These are phyloP conservation scores for Rhopalosiphum maidis DNA, from an alignment of 1,140 invertebrate species.

Conservation along the genomic window DNA sequence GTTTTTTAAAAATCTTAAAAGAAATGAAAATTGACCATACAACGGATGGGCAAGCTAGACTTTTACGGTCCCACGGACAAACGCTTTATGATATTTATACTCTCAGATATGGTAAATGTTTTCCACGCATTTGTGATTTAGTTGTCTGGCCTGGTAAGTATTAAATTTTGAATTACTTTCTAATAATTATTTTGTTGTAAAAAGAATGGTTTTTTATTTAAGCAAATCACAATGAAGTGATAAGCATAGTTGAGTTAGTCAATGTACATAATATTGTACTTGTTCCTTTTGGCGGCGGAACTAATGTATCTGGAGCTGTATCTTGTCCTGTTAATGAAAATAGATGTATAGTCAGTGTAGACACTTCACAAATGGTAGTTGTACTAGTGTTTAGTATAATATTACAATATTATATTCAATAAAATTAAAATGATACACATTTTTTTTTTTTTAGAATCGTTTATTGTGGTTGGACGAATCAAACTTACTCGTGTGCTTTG, in stretches of 20 bases:
- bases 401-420: background rate
- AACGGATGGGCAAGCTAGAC: conserved; percentile 79
- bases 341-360: conserved; percentile 87
- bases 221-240: conserved; percentile 81
- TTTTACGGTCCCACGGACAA: conserved; percentile 93
- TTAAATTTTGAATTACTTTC: conserved; percentile 33
- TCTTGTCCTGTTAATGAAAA: conserved; percentile 82
- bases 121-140: conserved; percentile 89
- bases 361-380: conserved; percentile 91
- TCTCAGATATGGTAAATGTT: conserved; percentile 70
- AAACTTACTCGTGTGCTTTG: conserved; percentile 83
- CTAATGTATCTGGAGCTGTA: conserved; percentile 90
- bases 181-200: conserved; percentile 20
- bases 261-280: conserved; percentile 79
- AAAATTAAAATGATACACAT: background rate
- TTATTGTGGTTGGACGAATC: conserved; percentile 94
- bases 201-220: conserved; percentile 49
- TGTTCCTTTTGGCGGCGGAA: conserved; percentile 96
- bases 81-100: conserved; percentile 89
- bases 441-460: conserved; percentile 69
- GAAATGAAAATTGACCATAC: conserved; percentile 75
- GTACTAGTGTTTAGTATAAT: background rate
- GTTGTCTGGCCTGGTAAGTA: conserved; percentile 86
- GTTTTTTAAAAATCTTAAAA: conserved; percentile 71
- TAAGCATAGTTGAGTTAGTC: conserved; percentile 81